phyloP scores from a whole-genome alignment of 2,888 invertebrate species.

The Didymodactylos carnosus region DNA sequence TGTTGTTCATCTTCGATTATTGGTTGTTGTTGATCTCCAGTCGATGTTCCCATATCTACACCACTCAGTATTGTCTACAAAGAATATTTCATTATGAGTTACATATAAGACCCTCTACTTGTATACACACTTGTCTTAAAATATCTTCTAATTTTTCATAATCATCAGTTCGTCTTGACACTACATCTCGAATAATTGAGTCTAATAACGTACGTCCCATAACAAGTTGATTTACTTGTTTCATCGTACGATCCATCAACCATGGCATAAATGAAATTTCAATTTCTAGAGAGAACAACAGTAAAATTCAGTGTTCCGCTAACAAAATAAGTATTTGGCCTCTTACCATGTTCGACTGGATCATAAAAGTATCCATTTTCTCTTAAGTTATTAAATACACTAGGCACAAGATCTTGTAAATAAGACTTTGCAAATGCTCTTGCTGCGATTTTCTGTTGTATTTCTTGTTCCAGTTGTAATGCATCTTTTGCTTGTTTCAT shows the following conservation, averaged over 20 bases:
- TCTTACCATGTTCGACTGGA: conserved; percentile 43
- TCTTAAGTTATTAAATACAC: conserved; percentile 57
- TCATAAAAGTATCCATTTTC: conserved; percentile 46
- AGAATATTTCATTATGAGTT: neutral
- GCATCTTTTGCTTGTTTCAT: conserved; percentile 50
- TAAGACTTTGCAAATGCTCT: conserved; percentile 64
- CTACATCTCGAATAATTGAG: conserved; percentile 39
- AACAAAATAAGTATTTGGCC: too few species aligned
- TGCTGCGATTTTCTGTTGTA: conserved; percentile 59
- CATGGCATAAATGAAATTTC: conserved; percentile 60
- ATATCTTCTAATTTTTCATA: conserved; percentile 45
- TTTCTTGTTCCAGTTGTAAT: conserved; percentile 47
- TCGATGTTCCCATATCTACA: too few species aligned
- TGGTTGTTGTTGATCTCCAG: too few species aligned
- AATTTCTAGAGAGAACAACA: conserved; percentile 36
- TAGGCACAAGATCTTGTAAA: conserved; percentile 62
- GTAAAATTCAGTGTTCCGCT: too few species aligned
- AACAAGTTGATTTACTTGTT: conserved; percentile 58
- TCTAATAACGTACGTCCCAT: conserved; percentile 59
- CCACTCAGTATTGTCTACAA: too few species aligned
- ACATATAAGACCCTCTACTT: conserved; percentile 39
- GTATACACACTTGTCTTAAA: conserved; percentile 79
- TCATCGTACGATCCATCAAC: conserved; percentile 59
- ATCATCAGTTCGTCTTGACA: conserved; percentile 21
- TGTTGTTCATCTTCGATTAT: too few species aligned